These are phyloP conservation scores for Gryllus bimaculatus DNA, from an alignment of 1,140 invertebrate genomes.

Conservation along the genomic window DNA sequence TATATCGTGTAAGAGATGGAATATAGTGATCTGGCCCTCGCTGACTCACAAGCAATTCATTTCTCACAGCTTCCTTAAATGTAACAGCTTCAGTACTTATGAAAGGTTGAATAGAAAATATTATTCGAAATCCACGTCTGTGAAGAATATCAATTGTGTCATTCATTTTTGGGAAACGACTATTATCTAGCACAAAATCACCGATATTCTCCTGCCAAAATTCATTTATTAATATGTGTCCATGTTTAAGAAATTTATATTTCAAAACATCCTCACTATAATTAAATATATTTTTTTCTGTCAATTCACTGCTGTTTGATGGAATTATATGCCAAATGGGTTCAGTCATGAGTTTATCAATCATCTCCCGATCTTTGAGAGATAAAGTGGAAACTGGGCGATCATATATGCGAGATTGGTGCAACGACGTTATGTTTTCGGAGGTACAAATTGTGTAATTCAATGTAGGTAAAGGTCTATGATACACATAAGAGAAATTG, in stretches of 20 bases:
- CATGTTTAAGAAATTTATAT: constrained; percentile 61
- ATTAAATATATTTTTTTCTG: constrained; percentile 61
- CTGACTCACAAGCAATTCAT: constrained; percentile 58
- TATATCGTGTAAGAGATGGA: constrained; percentile 66
- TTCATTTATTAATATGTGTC: constrained; percentile 73
- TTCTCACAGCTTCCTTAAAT: constrained; percentile 65
- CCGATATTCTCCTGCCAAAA: constrained; percentile 75
- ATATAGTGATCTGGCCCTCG: constrained; percentile 59
- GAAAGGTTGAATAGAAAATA: constrained; percentile 74
- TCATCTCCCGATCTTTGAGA: constrained; percentile 57
- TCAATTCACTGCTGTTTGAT: constrained; percentile 46
- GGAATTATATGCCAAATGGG: constrained; percentile 77
- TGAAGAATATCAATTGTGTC: constrained; percentile 72
- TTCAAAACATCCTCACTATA: constrained; percentile 72
- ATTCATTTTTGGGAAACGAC: constrained; percentile 61
- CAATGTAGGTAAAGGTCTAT: constrained; percentile 50
- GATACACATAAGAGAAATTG: constrained; percentile 65
- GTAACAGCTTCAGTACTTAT: constrained; percentile 74
- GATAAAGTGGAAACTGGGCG: constrained; percentile 72
- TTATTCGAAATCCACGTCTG: constrained; percentile 72
- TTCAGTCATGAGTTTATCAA: constrained; percentile 66
- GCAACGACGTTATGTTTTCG: constrained; percentile 63
- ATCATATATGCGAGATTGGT: constrained; percentile 60
- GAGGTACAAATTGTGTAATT: constrained; percentile 80
- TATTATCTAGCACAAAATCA: constrained; percentile 61